phyloP scores from a whole-genome alignment of 2,797 vertebrate species.

The Gobio occitaniae region DNA sequence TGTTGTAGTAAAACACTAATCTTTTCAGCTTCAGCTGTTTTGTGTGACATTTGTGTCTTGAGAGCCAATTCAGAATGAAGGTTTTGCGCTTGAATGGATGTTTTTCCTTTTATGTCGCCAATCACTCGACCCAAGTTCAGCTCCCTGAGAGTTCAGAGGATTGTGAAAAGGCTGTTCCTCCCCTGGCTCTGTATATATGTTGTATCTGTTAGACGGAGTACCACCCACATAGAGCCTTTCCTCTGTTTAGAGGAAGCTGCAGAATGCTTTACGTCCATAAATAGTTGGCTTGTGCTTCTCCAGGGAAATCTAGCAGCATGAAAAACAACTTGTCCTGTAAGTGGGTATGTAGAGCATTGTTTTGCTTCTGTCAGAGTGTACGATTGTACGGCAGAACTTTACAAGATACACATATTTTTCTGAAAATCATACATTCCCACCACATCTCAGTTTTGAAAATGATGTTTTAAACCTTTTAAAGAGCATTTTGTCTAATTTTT shows the following conservation, averaged over 20 bases:
- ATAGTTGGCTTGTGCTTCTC: constrained; percentile 55
- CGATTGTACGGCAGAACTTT: not conserved
- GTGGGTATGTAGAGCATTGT: constrained; percentile 30
- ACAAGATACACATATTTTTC: too few species aligned
- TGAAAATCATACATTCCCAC: too few species aligned
- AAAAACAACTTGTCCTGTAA: constrained; percentile 48
- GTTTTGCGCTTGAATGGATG: not conserved
- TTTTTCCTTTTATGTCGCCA: not conserved
- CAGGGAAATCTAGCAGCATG: constrained; percentile 43
- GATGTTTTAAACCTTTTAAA: too few species aligned
- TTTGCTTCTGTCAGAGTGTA: not conserved
- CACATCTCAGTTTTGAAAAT: too few species aligned
- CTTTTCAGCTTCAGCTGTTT: not conserved
- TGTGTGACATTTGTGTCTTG: not conserved
- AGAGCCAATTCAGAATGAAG: not conserved
- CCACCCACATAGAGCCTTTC: constrained; percentile 61
- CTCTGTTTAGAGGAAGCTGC: constrained; percentile 58
- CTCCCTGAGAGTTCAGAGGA: constrained; percentile 12
- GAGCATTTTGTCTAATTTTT: too few species aligned
- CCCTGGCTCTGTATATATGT: constrained; percentile 46
- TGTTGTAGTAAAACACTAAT: not conserved
- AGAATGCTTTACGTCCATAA: constrained; percentile 56
- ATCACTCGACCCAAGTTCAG: not conserved
- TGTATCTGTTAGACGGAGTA: constrained; percentile 52
- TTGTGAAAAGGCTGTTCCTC: constrained; percentile 21